Evolutionary conservation across 1,140 invertebrate genomes (phyloP).

Genomic region (Drosophila melanica): DNA sequence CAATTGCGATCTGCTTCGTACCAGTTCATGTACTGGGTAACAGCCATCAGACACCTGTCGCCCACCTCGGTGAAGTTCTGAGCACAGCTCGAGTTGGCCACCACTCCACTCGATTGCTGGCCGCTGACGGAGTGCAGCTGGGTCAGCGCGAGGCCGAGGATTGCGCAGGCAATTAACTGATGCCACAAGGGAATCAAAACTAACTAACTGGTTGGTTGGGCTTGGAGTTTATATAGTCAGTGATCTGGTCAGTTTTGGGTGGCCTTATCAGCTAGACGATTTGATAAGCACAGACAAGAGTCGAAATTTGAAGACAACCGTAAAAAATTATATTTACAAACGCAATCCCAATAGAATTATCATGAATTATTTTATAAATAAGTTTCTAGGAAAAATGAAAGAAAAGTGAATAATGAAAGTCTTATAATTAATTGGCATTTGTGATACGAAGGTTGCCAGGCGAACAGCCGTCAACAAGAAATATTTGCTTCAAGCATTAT

Average conservation of each 20-base stretch:
- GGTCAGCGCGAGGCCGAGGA: constrained; percentile 38
- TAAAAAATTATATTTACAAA: neutral
- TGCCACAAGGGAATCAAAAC: constrained; percentile 20
- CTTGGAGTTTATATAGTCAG: neutral
- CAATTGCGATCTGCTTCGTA: constrained; percentile 57
- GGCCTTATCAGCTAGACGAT: neutral
- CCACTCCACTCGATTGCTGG: constrained; percentile 4
- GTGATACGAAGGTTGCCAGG: too few relatives aligned
- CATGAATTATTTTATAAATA: neutral
- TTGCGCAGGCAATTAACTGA: constrained; percentile 44
- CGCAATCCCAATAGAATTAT: neutral
- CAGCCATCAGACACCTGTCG: constrained; percentile 43
- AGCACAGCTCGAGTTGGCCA: constrained; percentile 16
- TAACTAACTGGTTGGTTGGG: neutral
- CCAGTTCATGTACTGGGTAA: constrained; percentile 31
- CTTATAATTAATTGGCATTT: too few relatives aligned
- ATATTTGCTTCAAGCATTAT: too few relatives aligned
- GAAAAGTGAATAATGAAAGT: too few relatives aligned
- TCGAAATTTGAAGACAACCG: too few relatives aligned
- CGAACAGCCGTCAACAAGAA: too few relatives aligned
- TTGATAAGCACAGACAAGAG: neutral
- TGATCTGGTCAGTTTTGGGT: neutral
- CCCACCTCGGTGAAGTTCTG: constrained; percentile 44
- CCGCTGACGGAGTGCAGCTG: constrained; percentile 20
- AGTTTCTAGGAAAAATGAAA: too few relatives aligned